Percentiles rank a stretch among this genome's conserved stretches.
These are phyloP conservation scores for Drosophila affinis DNA, from an alignment of 2,888 invertebrate genomes.

Conservation along the genomic window DNA sequence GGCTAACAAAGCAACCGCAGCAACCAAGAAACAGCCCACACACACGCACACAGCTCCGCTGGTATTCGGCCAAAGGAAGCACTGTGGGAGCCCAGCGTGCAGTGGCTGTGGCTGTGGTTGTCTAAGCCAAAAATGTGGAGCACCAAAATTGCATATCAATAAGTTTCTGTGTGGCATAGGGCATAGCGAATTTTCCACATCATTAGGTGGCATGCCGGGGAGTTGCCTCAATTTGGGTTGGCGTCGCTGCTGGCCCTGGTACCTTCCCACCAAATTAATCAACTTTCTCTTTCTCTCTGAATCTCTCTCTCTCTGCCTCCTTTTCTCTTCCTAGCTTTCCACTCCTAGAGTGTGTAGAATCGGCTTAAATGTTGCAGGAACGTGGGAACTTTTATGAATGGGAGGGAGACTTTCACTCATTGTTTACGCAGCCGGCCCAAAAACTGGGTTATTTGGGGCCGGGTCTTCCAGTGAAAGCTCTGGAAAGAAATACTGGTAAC, in stretches of 20 bases:
- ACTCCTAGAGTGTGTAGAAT: constrained; percentile 14
- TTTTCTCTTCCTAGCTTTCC: background rate
- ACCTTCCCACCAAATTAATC: constrained; percentile 64
- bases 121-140: constrained; percentile 34
- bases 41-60: constrained; percentile 28
- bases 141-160: constrained; percentile 70
- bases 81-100: constrained; percentile 18
- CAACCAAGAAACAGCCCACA: constrained; percentile 14
- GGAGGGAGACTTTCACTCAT: constrained; percentile 49
- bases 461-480: constrained; percentile 53
- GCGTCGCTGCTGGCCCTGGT: background rate
- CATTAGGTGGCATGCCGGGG: constrained; percentile 73
- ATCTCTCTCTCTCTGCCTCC: constrained; percentile 12
- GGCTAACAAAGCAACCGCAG: constrained; percentile 52
- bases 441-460: background rate
- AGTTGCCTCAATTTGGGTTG: constrained; percentile 43
- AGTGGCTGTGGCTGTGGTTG: constrained; percentile 24
- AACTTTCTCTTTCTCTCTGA: constrained; percentile 60
- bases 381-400: constrained; percentile 52
- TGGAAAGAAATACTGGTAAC: constrained; percentile 54
- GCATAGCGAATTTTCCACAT: constrained; percentile 76
- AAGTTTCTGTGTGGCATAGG: constrained; percentile 37
- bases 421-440: constrained; percentile 27
- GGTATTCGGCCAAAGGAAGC: constrained; percentile 1
- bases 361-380: constrained; percentile 28